Conservation (phyloP, 2,797 vertebrate genomes). For the Rhynchotus rufescens region DNA sequence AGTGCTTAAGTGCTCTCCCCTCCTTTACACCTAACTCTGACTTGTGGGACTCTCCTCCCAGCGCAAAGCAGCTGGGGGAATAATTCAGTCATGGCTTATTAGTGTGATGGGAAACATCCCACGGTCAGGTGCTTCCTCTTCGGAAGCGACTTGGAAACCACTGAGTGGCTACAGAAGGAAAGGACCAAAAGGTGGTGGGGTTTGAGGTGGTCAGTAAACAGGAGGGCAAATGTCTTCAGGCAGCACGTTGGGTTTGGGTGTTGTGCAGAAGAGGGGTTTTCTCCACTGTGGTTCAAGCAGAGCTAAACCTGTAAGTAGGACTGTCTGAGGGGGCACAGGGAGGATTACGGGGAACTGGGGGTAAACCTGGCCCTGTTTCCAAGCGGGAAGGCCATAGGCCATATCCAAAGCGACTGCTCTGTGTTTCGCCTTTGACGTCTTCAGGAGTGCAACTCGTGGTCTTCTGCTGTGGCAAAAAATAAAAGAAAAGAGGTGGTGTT, state of each 20-base stretch:
- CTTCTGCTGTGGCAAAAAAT: slow-evolving; percentile 38
- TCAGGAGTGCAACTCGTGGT: not conserved
- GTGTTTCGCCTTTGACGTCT: not conserved
- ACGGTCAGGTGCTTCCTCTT: not conserved
- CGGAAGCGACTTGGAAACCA: fast-evolving
- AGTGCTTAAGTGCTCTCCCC: slow-evolving; percentile 2
- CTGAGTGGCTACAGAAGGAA: not conserved
- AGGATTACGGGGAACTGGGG: not conserved
- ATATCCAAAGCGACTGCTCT: not conserved
- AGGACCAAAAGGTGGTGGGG: not conserved
- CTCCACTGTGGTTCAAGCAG: not conserved
- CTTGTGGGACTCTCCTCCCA: not conserved
- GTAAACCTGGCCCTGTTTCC: not conserved
- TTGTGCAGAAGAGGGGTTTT: not conserved
- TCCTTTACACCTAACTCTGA: not conserved
- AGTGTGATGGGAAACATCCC: fast-evolving
- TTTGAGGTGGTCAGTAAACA: fast-evolving
- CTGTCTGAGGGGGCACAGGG: not conserved
- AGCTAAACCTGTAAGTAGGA: not conserved
- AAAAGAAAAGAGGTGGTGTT: slow-evolving; percentile 51
- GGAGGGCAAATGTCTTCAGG: not conserved
- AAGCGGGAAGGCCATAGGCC: not conserved
- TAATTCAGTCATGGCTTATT: not conserved
- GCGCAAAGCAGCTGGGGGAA: not conserved
- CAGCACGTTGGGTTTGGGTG: fast-evolving